Percentiles rank a stretch among this genome's conserved stretches.
Conservation (phyloP, 2,797 vertebrate genomes). For the Crax fasciolata region DNA sequence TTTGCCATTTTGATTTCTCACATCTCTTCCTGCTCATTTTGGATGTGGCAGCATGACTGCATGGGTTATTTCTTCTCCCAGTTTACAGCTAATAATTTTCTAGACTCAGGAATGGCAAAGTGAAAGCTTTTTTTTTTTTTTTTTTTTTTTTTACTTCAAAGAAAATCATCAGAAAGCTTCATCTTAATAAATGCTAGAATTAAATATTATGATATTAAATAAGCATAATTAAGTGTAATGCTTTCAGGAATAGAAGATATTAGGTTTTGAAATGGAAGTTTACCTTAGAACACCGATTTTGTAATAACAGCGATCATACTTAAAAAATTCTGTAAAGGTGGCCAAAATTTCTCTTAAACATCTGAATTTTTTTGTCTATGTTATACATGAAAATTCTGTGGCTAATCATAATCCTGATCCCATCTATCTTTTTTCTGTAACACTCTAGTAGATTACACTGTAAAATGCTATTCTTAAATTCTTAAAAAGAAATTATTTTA, state of each 20-base stretch:
- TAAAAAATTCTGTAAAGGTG: neutral
- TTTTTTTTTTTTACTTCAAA: neutral
- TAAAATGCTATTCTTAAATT: constrained; percentile 4
- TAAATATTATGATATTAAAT: neutral
- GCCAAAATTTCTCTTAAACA: neutral
- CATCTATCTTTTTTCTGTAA: neutral
- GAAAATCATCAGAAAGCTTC: neutral
- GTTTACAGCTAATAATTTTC: neutral
- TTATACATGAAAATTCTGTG: neutral
- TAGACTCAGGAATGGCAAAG: constrained; percentile 19
- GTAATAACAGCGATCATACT: neutral
- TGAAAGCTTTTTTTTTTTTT: constrained; percentile 12
- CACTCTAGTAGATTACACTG: neutral
- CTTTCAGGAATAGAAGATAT: neutral
- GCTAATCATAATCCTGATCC: neutral
- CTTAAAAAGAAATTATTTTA: constrained; percentile 28
- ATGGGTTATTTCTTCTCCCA: neutral
- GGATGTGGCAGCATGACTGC: neutral
- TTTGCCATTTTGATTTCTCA: neutral
- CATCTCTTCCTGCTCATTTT: neutral
- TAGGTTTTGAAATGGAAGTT: neutral
- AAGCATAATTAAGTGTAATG: neutral
- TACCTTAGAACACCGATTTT: neutral
- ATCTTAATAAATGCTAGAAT: neutral
- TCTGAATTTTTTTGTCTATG: neutral